A percentile compares a stretch with the other conserved stretches of the same genome.
Conservation (phyloP, 2,888 invertebrate genomes). For the Drosophila ochracea region DNA sequence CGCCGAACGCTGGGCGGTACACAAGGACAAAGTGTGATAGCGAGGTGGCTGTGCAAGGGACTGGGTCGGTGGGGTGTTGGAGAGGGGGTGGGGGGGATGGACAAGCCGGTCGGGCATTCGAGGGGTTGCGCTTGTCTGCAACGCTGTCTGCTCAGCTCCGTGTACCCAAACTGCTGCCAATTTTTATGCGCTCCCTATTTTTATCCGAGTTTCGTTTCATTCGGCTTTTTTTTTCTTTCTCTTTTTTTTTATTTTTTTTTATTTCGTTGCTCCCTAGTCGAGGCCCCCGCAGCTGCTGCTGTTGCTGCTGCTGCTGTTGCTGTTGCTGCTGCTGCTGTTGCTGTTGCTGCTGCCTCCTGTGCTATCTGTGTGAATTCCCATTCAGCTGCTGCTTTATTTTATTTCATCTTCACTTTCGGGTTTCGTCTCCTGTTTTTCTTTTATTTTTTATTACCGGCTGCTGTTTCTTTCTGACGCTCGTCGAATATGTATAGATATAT, state of each 20-base stretch:
- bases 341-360: neutral
- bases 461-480: constrained; percentile 67
- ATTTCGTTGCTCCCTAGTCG: constrained; percentile 46
- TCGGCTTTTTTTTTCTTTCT: constrained; percentile 33
- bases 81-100: neutral
- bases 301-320: neutral
- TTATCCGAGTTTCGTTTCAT: constrained; percentile 60
- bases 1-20: constrained; percentile 38
- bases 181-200: constrained; percentile 81
- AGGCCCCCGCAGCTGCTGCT: constrained; percentile 5
- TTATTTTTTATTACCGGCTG: constrained; percentile 64
- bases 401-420: constrained; percentile 80
- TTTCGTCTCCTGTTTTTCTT: constrained; percentile 61
- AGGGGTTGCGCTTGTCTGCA: constrained; percentile 71
- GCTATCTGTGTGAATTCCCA: constrained; percentile 44
- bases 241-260: constrained; percentile 10
- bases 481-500: constrained; percentile 72
- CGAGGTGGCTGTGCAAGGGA: neutral
- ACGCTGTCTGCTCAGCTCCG: constrained; percentile 70
- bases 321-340: neutral
- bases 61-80: too few relatives aligned
- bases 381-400: constrained; percentile 75
- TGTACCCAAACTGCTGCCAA: constrained; percentile 74
- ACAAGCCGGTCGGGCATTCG: neutral
- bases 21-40: constrained; percentile 1